Percentiles rank a stretch among this genome's conserved stretches.
phyloP scores from a whole-genome alignment of 2,113 vertebrate species.

The Rhinolophus ferrumequinum region DNA sequence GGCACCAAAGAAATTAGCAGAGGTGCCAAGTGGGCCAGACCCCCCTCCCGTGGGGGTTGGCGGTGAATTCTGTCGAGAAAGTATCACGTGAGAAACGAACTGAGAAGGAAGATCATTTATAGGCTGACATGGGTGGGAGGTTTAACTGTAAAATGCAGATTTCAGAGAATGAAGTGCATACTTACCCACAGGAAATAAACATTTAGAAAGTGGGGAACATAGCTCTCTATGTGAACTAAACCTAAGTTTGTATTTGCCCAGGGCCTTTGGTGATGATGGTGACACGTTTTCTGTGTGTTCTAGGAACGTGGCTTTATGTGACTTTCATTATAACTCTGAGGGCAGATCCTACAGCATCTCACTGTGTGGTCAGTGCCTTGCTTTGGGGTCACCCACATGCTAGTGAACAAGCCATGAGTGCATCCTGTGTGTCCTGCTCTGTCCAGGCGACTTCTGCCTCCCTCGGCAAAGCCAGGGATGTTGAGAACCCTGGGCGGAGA shows the following conservation, averaged over 20 bases:
- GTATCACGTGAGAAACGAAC: not conserved
- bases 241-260: not conserved
- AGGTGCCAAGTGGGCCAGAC: not conserved
- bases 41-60: not conserved
- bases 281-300: not conserved
- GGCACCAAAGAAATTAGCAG: not conserved
- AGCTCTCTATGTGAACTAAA: not conserved
- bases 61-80: not conserved
- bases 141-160: not conserved
- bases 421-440: not conserved
- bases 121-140: not conserved
- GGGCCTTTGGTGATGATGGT: not conserved
- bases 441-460: not conserved
- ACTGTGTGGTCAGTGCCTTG: not conserved
- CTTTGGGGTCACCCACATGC: not conserved
- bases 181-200: not conserved
- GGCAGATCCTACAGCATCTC: not conserved
- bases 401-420: not conserved
- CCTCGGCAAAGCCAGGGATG: not conserved
- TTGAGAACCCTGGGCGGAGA: too few species aligned
- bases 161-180: not conserved
- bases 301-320: not conserved
- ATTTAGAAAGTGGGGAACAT: not conserved
- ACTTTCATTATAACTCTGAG: not conserved
- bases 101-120: not conserved